phyloP scores from a whole-genome alignment of 2,113 vertebrate species.

The Otus sunia region DNA sequence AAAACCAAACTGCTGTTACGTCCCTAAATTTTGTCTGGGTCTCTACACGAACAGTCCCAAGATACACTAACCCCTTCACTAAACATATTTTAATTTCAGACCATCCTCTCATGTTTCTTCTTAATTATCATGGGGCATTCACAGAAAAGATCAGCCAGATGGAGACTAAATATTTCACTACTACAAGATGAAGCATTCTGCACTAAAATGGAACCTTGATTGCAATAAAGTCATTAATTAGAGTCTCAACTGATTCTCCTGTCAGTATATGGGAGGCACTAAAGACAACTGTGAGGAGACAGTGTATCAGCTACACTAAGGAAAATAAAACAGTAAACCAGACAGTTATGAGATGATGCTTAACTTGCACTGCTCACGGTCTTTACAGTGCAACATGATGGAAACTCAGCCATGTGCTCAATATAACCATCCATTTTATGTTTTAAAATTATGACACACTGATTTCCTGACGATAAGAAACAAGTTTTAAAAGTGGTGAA shows the following conservation, averaged over 20 bases:
- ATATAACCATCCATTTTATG: not conserved
- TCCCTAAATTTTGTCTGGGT: not conserved
- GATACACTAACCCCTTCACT: not conserved
- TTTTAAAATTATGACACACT: not conserved
- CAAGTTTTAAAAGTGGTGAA: not conserved
- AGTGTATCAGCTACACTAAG: not conserved
- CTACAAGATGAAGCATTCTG: conserved; percentile 51
- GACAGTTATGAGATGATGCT: not conserved
- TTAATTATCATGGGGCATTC: conserved; percentile 55
- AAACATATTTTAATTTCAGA: conserved; percentile 13
- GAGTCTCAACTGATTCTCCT: conserved; percentile 44
- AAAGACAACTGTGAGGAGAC: conserved; percentile 24
- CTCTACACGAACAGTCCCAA: not conserved
- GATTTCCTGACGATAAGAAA: not conserved
- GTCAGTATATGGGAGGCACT: conserved; percentile 1
- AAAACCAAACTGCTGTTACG: not conserved
- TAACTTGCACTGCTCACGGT: not conserved
- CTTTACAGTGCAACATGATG: not conserved
- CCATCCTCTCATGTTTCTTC: conserved; percentile 44
- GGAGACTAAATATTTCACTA: conserved; percentile 72
- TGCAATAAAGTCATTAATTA: conserved; percentile 68
- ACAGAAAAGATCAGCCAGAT: conserved; percentile 63
- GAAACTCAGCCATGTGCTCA: not conserved
- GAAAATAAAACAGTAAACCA: not conserved
- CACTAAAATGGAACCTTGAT: conserved; percentile 62